These are phyloP conservation scores for Therioaphis trifolii DNA, from an alignment of 2,888 invertebrate species.

Conservation along the genomic window DNA sequence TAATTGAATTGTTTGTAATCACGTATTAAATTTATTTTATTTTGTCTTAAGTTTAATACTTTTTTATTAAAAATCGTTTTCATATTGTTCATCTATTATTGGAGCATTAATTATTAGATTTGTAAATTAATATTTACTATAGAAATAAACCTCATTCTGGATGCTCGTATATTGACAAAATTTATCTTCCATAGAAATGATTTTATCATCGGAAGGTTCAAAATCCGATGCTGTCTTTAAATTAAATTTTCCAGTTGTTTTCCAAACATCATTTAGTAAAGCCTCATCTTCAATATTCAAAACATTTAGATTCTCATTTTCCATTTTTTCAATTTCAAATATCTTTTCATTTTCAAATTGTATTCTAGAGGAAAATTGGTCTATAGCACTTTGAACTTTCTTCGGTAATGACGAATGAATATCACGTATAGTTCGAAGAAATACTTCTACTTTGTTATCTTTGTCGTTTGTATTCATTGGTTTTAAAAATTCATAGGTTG, in stretches of 20 bases:
- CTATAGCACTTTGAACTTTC: constrained; percentile 38
- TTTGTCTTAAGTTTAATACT: constrained; percentile 11
- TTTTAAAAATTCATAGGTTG: background rate
- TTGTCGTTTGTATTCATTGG: background rate
- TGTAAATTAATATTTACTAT: background rate
- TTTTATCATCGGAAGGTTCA: background rate
- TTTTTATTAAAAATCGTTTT: constrained; percentile 53
- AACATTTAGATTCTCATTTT: constrained; percentile 10
- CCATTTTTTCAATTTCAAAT: constrained; percentile 9
- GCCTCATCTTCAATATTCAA: constrained; percentile 10
- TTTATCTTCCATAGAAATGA: constrained; percentile 39
- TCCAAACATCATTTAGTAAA: background rate
- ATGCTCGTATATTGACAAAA: constrained; percentile 20
- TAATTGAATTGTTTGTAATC: constrained; percentile 44
- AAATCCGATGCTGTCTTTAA: constrained; percentile 37
- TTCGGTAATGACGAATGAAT: constrained; percentile 30
- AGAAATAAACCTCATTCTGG: constrained; percentile 24
- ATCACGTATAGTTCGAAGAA: constrained; percentile 49
- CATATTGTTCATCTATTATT: constrained; percentile 21
- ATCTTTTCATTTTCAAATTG: constrained; percentile 41
- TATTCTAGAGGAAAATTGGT: constrained; percentile 28
- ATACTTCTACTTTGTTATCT: constrained; percentile 39
- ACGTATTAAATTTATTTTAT: constrained; percentile 1
- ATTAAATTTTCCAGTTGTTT: constrained; percentile 32
- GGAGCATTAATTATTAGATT: background rate